Evolutionary conservation across 2,113 vertebrate species (phyloP).

Genomic region (Apistogramma diplotaenia): DNA sequence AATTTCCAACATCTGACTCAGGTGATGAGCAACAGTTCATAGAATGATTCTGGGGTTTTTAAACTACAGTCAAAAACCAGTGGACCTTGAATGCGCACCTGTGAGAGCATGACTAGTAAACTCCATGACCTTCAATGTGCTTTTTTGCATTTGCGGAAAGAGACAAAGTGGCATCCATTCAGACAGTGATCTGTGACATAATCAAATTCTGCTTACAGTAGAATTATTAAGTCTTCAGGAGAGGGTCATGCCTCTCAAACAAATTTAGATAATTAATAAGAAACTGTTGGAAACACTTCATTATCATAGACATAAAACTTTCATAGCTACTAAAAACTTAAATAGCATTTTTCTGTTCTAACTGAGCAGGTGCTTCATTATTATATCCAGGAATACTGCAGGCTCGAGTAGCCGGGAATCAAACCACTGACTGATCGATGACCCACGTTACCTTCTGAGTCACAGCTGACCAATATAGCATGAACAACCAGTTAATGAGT

Average conservation of each 20-base stretch:
- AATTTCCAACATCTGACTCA: no score
- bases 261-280: not conserved
- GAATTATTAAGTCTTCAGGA: not conserved
- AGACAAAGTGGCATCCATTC: no score
- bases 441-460: not conserved
- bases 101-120: not conserved
- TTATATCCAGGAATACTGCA: not conserved
- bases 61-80: no score
- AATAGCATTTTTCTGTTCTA: no score
- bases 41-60: no score
- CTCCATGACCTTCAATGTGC: not conserved
- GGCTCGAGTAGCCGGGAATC: not conserved
- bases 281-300: rapidly evolving
- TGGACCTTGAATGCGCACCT: rapidly evolving
- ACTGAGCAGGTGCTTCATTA: not conserved
- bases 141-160: no score
- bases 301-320: not conserved
- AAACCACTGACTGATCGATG: not conserved
- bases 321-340: not conserved
- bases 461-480: not conserved
- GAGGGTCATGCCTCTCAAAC: not conserved
- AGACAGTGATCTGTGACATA: not conserved
- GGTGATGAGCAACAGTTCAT: no score
- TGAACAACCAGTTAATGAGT: not conserved
- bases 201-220: not conserved